Base-by-base conservation (phyloP, 2,797 vertebrate genomes). In the Coendou prehensilis region DNA sequence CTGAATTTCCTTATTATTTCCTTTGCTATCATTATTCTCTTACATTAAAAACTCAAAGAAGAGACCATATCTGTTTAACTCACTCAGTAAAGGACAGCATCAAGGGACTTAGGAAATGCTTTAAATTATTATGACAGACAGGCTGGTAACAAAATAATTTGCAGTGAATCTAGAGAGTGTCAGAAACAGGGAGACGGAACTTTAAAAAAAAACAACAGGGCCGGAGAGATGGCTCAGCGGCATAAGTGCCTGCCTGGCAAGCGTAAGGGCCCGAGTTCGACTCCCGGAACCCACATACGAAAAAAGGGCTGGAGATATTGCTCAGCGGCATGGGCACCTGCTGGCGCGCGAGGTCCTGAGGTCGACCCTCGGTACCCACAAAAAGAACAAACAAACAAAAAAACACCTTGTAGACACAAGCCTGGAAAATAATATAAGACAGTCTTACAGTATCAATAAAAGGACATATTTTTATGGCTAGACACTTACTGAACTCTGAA, bases 11-110 rank as follows among this genome's bases (percentile, higher is more conserved):
- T 84, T 78, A 92, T 47, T 83, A 50, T 89, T 93, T 97, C 47
- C 33, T 94, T 87, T 90, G 59, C 45, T 94, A 57, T 89, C 56
- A 87, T 82, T 91, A 85, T 87, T 95, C 69, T 73, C 17, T 89
- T 93, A 75, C 17, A 83, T 86, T 89, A 93, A 96, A 96, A 93
- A 37, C 47, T 91, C 41, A 87, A 75, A 97, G 78, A 95, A 82
- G n/a, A 83, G 47, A 87, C 1, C 26, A 2, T 64, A 86, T 89
- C 64, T 86, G 83, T 94, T 95, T 94, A 93, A 95, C 20, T 89
- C 61, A 84, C 92, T 94, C 96, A 30, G 41, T 54, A 87, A 71
- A 82, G 6, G 59, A 75, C 56, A 87, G 41, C 28, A 95, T 56
- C 80, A 88, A 87, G 61, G 37, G 61, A 80, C 54, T 96, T 81